Evolutionary conservation across 2,888 invertebrate species (phyloP), one percentile per base, ranked within the genome.

Genomic region (Cryptus viduatorius): DNA sequence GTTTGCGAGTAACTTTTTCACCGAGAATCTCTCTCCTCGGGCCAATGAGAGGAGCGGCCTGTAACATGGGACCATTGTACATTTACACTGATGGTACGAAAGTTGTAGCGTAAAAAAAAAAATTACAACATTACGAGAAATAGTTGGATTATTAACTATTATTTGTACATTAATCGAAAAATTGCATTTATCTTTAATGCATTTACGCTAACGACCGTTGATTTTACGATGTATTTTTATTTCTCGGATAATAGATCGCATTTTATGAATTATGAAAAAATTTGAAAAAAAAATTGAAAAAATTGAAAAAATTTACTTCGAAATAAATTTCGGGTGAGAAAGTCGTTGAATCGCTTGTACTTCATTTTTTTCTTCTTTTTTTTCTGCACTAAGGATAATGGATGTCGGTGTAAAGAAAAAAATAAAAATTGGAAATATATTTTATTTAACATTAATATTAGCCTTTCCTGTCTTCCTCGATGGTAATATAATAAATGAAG

Each of bases 351-450:
- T 59, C 31, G 19, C 42, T 56, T 31, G 42, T 69, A 29, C 19
- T 67, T 19, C 64, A 10, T 69, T 46, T 31, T 42, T 37, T 61
- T 56, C 3, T 24, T 24, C 3, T 24, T 24, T 24, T 24, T 24
- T 24, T 24, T 24, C 19, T 16, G 59, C 37, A 31, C 8, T 12
- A 16, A 29, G 64, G 56, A 56, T 29, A 67, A 76, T 59, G 79
- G 71, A 77, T 84, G 24, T 69, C 29, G 46, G 31, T 73, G 69
- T 72, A 69, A 84, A 86, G 37, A 37, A 24, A 56, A 87, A 84
- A 87, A 88, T 87, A 89, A 85, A 88, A 89, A 86, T 91, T 89
- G 87, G 86, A 90, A 90, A 90, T 89, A 90, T 90, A 90, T 89
- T 91, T 90, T 91, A 90, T 91, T 91, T 84, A 88, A 90, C 83